Conservation (phyloP, 92 coral and sea anemone genomes). For the Montipora capitata region DNA sequence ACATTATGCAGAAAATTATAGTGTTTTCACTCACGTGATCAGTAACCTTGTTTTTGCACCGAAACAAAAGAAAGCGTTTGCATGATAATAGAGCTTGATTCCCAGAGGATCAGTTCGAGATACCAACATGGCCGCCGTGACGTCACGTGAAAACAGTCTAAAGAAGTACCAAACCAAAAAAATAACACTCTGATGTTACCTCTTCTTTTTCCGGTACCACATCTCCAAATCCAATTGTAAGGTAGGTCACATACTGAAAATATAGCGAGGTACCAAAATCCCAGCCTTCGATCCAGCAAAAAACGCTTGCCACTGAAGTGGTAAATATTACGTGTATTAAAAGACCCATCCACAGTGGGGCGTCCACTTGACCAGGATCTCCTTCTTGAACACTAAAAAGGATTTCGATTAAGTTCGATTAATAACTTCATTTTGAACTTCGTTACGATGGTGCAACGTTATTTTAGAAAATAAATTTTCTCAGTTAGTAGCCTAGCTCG, state of each 20-base stretch:
- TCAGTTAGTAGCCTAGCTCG: too few species aligned
- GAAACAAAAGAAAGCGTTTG: too few species aligned
- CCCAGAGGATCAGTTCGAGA: too few species aligned
- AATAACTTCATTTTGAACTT: not conserved
- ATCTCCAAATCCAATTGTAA: constrained; percentile 93
- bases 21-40: too few species aligned
- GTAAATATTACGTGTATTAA: constrained; percentile 77
- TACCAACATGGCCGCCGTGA: too few species aligned
- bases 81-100: too few species aligned
- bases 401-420: not conserved
- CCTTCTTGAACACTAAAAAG: constrained; percentile 50
- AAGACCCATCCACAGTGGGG: constrained; percentile 89
- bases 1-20: too few species aligned
- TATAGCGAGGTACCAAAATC: constrained; percentile 92
- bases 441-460: not conserved
- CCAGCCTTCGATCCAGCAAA: constrained; percentile 90
- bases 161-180: too few species aligned
- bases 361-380: constrained; percentile 82
- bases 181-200: not conserved
- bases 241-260: constrained; percentile 82
- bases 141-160: too few species aligned
- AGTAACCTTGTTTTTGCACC: too few species aligned
- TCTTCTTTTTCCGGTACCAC: constrained; percentile 73
- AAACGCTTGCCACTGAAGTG: constrained; percentile 69
- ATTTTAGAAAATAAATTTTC: too few species aligned